phyloP scores from a whole-genome alignment of 2,113 vertebrate genomes.

The Microtus richardsoni region DNA sequence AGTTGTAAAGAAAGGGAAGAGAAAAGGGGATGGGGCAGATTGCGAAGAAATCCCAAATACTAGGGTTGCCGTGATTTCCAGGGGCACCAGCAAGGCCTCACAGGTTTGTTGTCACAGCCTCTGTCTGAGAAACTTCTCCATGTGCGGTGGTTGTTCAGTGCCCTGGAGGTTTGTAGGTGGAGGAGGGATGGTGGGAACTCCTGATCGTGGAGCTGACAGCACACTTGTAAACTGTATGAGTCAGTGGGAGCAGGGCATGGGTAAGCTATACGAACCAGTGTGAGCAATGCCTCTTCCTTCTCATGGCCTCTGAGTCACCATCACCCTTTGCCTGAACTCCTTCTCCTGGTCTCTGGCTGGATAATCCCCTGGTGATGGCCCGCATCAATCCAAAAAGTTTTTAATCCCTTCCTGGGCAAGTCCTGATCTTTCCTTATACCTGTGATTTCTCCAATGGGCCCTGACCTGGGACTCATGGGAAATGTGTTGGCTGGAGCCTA shows the following conservation, averaged over 20 bases:
- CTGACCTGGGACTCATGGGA: not conserved
- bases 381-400: not conserved
- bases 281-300: fast-evolving
- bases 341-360: not conserved
- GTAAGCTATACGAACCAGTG: not conserved
- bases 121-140: not conserved
- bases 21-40: slow-evolving; percentile 33
- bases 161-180: not conserved
- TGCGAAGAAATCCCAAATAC: slow-evolving; percentile 47
- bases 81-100: slow-evolving; percentile 64
- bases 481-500: not conserved
- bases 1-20: slow-evolving; percentile 77
- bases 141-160: not conserved
- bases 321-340: not conserved
- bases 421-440: not conserved
- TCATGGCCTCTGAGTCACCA: not conserved
- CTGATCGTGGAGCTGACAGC: not conserved
- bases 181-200: not conserved
- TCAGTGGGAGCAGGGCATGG: fast-evolving
- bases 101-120: slow-evolving; percentile 61
- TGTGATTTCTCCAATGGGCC: not conserved
- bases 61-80: slow-evolving; percentile 66
- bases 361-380: not conserved
- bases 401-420: not conserved
- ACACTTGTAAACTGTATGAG: not conserved